phyloP scores from a whole-genome alignment of 2,797 vertebrate species.

The Schizopygopsis malacanthus region DNA sequence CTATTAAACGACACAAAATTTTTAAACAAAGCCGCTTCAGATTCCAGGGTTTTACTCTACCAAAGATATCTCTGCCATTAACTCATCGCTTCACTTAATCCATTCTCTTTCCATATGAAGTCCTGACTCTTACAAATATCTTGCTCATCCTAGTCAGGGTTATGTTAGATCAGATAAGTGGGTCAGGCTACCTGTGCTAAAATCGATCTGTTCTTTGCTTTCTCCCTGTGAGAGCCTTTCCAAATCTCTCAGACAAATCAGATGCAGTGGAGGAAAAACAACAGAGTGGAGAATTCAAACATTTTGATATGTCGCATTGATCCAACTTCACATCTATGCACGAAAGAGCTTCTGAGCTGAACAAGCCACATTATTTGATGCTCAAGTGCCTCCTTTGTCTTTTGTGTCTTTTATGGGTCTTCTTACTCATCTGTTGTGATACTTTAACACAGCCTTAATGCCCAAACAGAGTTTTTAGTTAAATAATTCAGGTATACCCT shows the following conservation, averaged over 20 bases:
- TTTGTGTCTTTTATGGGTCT: not conserved
- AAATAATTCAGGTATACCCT: not conserved
- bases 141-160: not conserved
- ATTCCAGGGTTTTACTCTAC: not conserved
- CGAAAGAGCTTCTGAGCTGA: conserved; percentile 8
- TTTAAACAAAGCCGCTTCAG: not conserved
- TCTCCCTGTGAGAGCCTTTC: conserved; percentile 66
- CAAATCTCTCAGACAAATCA: conserved; percentile 72
- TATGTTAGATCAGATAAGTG: conserved; percentile 52
- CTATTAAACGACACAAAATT: not conserved
- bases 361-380: conserved; percentile 37
- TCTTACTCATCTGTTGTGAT: not conserved
- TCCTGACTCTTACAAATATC: not conserved
- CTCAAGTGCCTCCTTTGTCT: not conserved
- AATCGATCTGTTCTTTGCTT: conserved; percentile 69
- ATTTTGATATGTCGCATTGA: conserved; percentile 72
- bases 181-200: conserved; percentile 71
- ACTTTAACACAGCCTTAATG: not conserved
- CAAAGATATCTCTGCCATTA: not conserved
- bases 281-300: conserved; percentile 48
- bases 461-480: not conserved
- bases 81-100: not conserved
- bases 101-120: not conserved
- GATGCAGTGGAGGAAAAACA: conserved; percentile 68
- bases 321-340: conserved; percentile 66